Evolutionary conservation across 1,140 invertebrate species (phyloP).

Genomic region (Agraylea sexmaculata): DNA sequence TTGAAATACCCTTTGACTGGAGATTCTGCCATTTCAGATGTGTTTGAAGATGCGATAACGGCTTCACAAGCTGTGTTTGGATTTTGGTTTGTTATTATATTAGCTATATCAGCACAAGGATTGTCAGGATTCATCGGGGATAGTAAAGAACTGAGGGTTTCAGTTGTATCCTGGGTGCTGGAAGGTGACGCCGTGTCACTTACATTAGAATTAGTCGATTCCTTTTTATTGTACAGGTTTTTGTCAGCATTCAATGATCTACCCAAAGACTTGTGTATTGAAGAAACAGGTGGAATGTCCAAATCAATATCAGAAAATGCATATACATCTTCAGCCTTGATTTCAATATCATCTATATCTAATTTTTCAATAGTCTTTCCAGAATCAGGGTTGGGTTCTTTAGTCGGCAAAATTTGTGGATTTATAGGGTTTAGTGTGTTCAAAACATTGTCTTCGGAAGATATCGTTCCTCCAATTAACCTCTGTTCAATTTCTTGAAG

Average conservation of each 20-base stretch:
- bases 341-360: slow-evolving; percentile 40
- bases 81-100: slow-evolving; percentile 18
- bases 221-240: slow-evolving; percentile 20
- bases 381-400: slow-evolving; percentile 15
- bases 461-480: slow-evolving; percentile 24
- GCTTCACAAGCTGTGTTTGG: too few species aligned
- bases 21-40: too few species aligned
- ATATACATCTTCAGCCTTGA: slow-evolving; percentile 37
- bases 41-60: too few species aligned
- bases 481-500: slow-evolving; percentile 33
- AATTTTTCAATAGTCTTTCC: slow-evolving; percentile 27
- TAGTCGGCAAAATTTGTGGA: slow-evolving; percentile 7
- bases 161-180: slow-evolving; percentile 5
- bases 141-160: slow-evolving; percentile 12
- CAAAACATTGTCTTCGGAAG: slow-evolving; percentile 2
- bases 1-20: too few species aligned
- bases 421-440: slow-evolving; percentile 7
- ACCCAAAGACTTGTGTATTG: slow-evolving; percentile 27
- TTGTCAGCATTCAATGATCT: slow-evolving; percentile 17
- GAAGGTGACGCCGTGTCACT: slow-evolving; percentile 13
- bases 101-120: slow-evolving; percentile 4
- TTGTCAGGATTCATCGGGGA: slow-evolving; percentile 11
- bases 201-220: slow-evolving; percentile 8
- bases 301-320: slow-evolving; percentile 40
- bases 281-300: slow-evolving; percentile 32